phyloP scores from a whole-genome alignment of 92 coral and sea anemone species.

The Virgularia gustaviana region DNA sequence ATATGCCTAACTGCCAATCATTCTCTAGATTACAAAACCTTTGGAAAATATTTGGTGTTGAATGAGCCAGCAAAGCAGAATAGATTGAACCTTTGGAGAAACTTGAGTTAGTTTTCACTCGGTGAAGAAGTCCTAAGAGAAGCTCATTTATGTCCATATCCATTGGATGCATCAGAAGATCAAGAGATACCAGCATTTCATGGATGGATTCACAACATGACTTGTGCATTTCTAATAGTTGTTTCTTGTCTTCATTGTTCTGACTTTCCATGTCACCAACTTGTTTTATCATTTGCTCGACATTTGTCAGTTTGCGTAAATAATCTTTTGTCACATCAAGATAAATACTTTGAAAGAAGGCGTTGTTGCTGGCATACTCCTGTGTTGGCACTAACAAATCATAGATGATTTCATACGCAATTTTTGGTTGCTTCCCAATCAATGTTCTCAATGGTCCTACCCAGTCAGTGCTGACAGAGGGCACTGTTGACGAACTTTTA shows the following conservation, averaged over 20 bases:
- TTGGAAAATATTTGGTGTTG: conserved; percentile 57
- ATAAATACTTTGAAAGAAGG: conserved; percentile 64
- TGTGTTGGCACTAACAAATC: conserved; percentile 62
- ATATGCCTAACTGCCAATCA: conserved; percentile 47
- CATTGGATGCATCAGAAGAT: conserved; percentile 65
- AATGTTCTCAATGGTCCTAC: conserved; percentile 57
- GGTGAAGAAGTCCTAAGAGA: conserved; percentile 58
- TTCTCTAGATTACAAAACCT: conserved; percentile 76
- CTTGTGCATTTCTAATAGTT: conserved; percentile 6
- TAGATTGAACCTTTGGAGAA: conserved; percentile 69
- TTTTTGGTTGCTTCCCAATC: conserved; percentile 61
- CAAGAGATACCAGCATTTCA: conserved; percentile 61
- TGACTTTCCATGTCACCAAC: conserved; percentile 10
- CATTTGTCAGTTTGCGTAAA: not conserved
- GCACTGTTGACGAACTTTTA: conserved; percentile 55
- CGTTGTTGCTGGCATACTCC: conserved; percentile 66
- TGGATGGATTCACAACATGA: conserved; percentile 44
- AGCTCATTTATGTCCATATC: conserved; percentile 54
- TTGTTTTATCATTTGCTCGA: conserved; percentile 10
- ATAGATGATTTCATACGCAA: conserved; percentile 73
- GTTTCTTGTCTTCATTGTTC: conserved; percentile 7
- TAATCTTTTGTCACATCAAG: conserved; percentile 55
- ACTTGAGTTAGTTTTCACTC: conserved; percentile 36
- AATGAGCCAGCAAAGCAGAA: conserved; percentile 65
- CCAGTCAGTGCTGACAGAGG: conserved; percentile 61